A percentile compares a stretch with the other conserved stretches of the same genome.
Conservation (phyloP, 2,113 vertebrate genomes). For the Larimichthys crocea region DNA sequence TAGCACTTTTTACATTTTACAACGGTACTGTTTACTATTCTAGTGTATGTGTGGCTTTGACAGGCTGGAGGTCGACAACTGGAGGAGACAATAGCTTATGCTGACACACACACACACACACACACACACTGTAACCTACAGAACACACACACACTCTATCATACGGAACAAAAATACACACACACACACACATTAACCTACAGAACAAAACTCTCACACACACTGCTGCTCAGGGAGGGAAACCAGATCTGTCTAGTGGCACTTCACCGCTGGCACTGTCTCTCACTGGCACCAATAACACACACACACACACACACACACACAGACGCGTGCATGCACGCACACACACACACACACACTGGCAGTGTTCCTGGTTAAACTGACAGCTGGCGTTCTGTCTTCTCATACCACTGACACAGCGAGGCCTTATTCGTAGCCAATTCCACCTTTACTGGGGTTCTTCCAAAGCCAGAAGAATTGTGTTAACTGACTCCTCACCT, state of each 20-base stretch:
- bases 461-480: slow-evolving; percentile 58
- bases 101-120: not conserved
- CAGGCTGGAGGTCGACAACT: slow-evolving; percentile 18
- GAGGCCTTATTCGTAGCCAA: slow-evolving; percentile 53
- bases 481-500: slow-evolving; percentile 75
- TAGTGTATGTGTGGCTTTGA: not conserved
- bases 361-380: slow-evolving; percentile 68
- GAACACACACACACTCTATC: not conserved
- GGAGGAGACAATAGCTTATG: slow-evolving; percentile 22
- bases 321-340: slow-evolving; percentile 29
- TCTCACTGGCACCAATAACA: slow-evolving; percentile 58
- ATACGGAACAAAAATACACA: too few relatives aligned
- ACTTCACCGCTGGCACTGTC: slow-evolving; percentile 64
- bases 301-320: slow-evolving; percentile 33
- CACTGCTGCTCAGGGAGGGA: slow-evolving; percentile 45
- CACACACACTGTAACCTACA: not conserved
- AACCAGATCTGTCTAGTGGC: slow-evolving; percentile 69
- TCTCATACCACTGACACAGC: slow-evolving; percentile 60
- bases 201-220: slow-evolving; percentile 4
- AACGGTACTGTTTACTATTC: not conserved
- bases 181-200: not conserved
- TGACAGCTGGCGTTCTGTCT: slow-evolving; percentile 75
- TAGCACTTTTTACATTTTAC: slow-evolving; percentile 2
- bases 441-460: slow-evolving; percentile 67
- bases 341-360: slow-evolving; percentile 39